A percentile compares a stretch with the other conserved stretches of the same genome.
Evolutionary conservation across 1,140 invertebrate species (phyloP).

Genomic region (Venustaconcha ellipsiformis): DNA sequence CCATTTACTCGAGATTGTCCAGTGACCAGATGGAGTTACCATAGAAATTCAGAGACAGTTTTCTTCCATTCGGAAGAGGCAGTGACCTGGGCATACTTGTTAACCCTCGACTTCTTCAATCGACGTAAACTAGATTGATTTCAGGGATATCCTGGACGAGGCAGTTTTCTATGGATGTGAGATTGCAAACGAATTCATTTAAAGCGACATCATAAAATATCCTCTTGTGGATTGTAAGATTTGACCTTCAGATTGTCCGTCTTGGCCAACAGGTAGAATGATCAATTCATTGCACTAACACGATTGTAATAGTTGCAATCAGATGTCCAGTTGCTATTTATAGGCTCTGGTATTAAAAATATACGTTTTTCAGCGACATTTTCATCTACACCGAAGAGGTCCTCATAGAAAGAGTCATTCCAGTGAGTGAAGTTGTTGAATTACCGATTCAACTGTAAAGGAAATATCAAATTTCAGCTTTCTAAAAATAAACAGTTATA

Average conservation of each 20-base stretch:
- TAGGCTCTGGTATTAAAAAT: conserved; percentile 5
- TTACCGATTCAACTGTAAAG: too few relatives aligned
- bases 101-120: conserved; percentile 28
- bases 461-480: too few relatives aligned
- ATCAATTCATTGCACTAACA: conserved; percentile 15
- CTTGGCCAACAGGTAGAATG: conserved; percentile 24
- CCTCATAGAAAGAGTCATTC: too few relatives aligned
- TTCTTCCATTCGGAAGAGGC: conserved; percentile 10
- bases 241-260: conserved; percentile 9
- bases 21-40: conserved; percentile 32
- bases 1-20: conserved; percentile 20
- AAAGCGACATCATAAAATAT: conserved; percentile 32
- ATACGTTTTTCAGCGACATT: too few relatives aligned
- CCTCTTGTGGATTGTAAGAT: conserved; percentile 15
- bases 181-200: conserved; percentile 35
- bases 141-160: conserved; percentile 36
- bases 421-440: too few relatives aligned
- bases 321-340: conserved; percentile 32
- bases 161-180: conserved; percentile 26
- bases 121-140: conserved; percentile 19
- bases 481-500: too few relatives aligned
- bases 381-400: too few relatives aligned
- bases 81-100: conserved; percentile 22
- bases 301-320: conserved; percentile 36
- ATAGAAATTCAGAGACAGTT: conserved; percentile 29